A percentile compares a stretch with the other conserved stretches of the same genome.
Evolutionary conservation across 2,888 invertebrate genomes (phyloP).

Genomic region (Synanthedon andrenaeformis): DNA sequence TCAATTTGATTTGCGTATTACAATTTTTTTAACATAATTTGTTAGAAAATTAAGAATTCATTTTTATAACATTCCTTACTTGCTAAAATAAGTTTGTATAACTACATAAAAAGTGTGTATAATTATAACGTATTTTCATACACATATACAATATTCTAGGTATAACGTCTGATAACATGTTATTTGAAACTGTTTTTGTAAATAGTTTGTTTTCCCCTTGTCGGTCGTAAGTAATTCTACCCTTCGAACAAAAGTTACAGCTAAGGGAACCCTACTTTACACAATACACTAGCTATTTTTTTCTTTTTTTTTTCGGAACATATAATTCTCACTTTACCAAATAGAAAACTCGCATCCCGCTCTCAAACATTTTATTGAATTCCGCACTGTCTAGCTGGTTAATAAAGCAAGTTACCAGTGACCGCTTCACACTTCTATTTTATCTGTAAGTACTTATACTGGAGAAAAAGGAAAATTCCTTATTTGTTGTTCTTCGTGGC

Average conservation of each 20-base stretch:
- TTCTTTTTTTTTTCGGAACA: slow-evolving; percentile 36
- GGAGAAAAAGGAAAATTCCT: neutral
- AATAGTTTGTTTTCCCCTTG: slow-evolving; percentile 46
- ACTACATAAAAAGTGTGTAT: too few relatives aligned
- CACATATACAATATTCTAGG: neutral
- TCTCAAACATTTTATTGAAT: slow-evolving; percentile 57
- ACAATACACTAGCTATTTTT: slow-evolving; percentile 33
- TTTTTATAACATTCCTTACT: too few relatives aligned
- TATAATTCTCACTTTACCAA: slow-evolving; percentile 58
- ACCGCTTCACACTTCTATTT: slow-evolving; percentile 12
- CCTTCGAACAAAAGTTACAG: slow-evolving; percentile 48
- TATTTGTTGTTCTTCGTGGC: too few relatives aligned
- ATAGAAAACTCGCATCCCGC: slow-evolving; percentile 38
- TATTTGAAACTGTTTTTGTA: slow-evolving; percentile 38
- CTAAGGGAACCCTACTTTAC: slow-evolving; percentile 41
- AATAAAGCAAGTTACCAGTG: slow-evolving; percentile 41
- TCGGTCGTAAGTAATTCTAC: slow-evolving; percentile 54
- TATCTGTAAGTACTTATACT: slow-evolving; percentile 1
- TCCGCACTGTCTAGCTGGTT: slow-evolving; percentile 36
- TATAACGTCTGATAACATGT: slow-evolving; percentile 19
- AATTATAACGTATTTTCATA: neutral
- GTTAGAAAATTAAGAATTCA: too few relatives aligned
- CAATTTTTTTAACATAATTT: too few relatives aligned
- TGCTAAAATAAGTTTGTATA: too few relatives aligned
- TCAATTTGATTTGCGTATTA: too few relatives aligned